phyloP scores from a whole-genome alignment of 2,797 vertebrate species.

The Lagorchestes hirsutus region DNA sequence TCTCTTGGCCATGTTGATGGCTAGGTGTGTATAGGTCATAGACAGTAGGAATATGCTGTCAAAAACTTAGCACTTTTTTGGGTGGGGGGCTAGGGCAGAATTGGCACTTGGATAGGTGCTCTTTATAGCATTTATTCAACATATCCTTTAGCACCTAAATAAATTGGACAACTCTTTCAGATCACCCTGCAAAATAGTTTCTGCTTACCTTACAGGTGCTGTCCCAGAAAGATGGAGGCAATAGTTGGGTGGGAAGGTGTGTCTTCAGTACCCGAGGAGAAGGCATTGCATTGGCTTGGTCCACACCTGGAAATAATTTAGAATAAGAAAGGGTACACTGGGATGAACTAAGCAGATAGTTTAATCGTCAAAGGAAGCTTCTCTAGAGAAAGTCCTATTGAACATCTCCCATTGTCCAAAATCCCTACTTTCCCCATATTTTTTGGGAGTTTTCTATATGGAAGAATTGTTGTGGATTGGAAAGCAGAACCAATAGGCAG shows the following conservation, averaged over 20 bases:
- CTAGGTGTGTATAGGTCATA: neutral
- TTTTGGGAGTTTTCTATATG: neutral
- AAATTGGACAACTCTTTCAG: neutral
- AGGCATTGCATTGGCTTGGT: slow-evolving; percentile 72
- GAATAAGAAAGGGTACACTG: neutral
- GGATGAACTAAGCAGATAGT: neutral
- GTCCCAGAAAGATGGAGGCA: slow-evolving; percentile 79
- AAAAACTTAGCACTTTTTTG: neutral
- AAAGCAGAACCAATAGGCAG: neutral
- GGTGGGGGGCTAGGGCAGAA: too few relatives aligned
- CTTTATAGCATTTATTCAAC: neutral
- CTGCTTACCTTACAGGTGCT: slow-evolving; percentile 78
- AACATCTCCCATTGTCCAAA: neutral
- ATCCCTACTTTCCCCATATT: neutral
- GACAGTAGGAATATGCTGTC: neutral
- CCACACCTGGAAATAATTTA: slow-evolving; percentile 66
- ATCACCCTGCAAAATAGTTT: neutral
- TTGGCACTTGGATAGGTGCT: neutral
- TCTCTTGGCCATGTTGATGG: neutral
- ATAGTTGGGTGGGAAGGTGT: slow-evolving; percentile 76
- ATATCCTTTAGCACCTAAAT: neutral
- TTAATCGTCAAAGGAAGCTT: neutral
- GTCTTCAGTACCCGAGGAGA: slow-evolving; percentile 76
- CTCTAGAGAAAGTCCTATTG: neutral
- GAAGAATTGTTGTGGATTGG: neutral